Percentiles rank a stretch among this genome's conserved stretches.
Conservation (phyloP, 2,797 vertebrate species). For the Hipposideros larvatus region DNA sequence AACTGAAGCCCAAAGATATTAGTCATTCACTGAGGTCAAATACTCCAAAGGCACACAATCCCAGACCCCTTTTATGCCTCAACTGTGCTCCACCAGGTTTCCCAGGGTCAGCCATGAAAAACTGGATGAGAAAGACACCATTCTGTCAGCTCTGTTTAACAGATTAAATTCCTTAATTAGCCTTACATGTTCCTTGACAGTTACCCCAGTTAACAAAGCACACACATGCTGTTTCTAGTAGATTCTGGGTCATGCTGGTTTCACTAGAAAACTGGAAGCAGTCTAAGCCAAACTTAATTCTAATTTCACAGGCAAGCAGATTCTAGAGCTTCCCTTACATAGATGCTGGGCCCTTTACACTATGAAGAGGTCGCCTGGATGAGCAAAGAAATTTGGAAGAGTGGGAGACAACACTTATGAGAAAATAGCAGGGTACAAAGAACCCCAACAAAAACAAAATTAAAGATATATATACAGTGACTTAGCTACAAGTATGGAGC, state of each 20-base stretch:
- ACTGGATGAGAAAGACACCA: background rate
- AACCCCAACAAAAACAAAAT: background rate
- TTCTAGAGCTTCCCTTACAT: background rate
- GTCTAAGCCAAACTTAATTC: background rate
- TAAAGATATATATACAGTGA: rapidly evolving
- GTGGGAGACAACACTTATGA: rapidly evolving
- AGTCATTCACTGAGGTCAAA: background rate
- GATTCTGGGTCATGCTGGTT: background rate
- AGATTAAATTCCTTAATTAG: background rate
- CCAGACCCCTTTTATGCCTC: background rate
- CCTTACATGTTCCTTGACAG: background rate
- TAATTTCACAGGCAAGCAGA: background rate
- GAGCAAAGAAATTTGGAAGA: background rate
- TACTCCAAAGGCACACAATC: background rate
- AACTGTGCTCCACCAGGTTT: background rate
- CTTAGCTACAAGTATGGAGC: rapidly evolving
- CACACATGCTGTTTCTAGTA: background rate
- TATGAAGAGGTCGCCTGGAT: background rate
- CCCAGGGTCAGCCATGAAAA: background rate
- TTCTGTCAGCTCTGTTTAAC: background rate
- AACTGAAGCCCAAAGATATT: background rate
- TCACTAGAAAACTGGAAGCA: constrained; percentile 22
- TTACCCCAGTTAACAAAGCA: background rate
- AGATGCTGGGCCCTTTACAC: background rate
- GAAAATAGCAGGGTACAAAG: background rate